Evolutionary conservation across 2,113 vertebrate species (phyloP).

Genomic region (Zosterops hypoxanthus): DNA sequence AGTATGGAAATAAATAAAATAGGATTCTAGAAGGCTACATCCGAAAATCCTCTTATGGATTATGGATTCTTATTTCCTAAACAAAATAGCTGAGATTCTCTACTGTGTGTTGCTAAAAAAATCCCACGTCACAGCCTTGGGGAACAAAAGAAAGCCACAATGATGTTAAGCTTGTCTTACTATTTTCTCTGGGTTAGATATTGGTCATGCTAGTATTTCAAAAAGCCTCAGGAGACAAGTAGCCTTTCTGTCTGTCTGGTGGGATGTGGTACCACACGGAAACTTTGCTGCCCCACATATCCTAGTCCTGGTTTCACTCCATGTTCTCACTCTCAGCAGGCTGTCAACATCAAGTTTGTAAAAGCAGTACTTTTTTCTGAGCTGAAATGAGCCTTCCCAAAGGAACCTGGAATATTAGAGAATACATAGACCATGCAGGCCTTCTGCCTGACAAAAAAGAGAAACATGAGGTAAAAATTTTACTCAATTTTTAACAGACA

Average conservation of each 20-base stretch:
- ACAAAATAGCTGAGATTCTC: background rate
- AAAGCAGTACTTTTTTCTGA: background rate
- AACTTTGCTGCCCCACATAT: background rate
- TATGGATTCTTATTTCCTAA: constrained; percentile 38
- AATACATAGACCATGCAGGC: background rate
- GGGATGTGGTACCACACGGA: accelerated
- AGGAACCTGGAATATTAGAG: background rate
- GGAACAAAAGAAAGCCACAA: background rate
- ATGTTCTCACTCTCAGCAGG: background rate
- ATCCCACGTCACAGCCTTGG: background rate
- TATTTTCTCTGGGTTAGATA: background rate
- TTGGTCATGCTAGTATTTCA: background rate
- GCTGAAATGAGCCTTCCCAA: background rate
- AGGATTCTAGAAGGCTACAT: background rate
- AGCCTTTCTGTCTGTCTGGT: background rate
- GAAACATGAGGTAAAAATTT: background rate
- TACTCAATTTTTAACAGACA: accelerated
- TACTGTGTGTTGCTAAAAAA: background rate
- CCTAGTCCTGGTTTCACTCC: accelerated
- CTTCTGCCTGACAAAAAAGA: background rate
- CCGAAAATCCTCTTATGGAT: constrained; percentile 45
- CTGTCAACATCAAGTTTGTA: background rate
- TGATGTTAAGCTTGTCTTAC: background rate
- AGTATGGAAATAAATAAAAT: constrained; percentile 32
- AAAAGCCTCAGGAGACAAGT: background rate